Evolutionary conservation across 2,888 invertebrate genomes (phyloP), one percentile per base, ranked within the genome.

Genomic region (Theodoxus fluviatilis): DNA sequence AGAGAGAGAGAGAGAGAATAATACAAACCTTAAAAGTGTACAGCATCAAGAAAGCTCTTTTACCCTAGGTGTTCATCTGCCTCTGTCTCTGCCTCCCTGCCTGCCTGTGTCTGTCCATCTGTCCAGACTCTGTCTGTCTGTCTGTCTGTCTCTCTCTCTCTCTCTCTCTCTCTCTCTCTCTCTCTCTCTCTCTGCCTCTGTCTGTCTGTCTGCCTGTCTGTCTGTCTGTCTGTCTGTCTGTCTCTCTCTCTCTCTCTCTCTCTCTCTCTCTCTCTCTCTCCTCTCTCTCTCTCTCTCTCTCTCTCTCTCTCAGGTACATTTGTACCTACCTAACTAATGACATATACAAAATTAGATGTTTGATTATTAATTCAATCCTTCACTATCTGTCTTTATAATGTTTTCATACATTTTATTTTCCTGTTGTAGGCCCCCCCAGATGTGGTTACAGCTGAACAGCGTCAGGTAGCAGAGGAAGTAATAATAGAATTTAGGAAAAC

Each of bases 401-500:
- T 25, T 40, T 4, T 57, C n/a, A 35, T 47, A 38, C n/a, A 35
- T 47, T 25, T 67, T 68, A 31, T 72, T 63, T 67, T 47, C 55
- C 38, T 64, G 33, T 72, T 64, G 81, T 81, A 94, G 94, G 94
- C 94, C 73, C 92, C 94, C 52, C 94, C 94, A 73, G 92, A 92
- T 86, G 79, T 93, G 79, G 93, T 94, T 67, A 91, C 91, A 52
- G 89, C 91, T 78, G 93, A 94, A 78, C 94, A 95, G 86, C 90
- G 95, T 72, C 92, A 92, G 79, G 91, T 91, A 73, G 94, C 94
- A n/a, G 95, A 95, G 85, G 89, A 89, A 75, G 90, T 95, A 35
- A 94, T 95, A 83, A 87, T 95, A 40, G 91, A 92, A 85, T 94
- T 95, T 83, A 90, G 94, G 38, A 93, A 93, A 85, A 92, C 93